phyloP scores from a whole-genome alignment of 2,113 vertebrate genomes.

The Eubucco bourcierii region DNA sequence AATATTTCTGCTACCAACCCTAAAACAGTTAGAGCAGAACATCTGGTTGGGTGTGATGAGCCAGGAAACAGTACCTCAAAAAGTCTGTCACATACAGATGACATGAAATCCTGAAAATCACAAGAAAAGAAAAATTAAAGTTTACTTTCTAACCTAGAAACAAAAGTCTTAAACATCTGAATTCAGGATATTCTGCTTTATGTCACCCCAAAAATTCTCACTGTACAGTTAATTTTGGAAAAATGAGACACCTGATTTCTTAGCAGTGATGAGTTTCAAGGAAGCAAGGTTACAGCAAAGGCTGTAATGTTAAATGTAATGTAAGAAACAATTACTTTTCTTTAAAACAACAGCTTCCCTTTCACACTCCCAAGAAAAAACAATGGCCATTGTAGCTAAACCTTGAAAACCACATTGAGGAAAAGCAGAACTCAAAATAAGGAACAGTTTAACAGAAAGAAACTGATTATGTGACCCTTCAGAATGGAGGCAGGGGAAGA shows the following conservation, averaged over 20 bases:
- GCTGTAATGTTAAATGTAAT: neutral
- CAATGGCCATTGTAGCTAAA: neutral
- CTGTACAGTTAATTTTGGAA: neutral
- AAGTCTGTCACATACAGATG: conserved; percentile 83
- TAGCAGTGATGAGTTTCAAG: neutral
- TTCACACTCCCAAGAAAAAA: neutral
- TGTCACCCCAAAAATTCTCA: neutral
- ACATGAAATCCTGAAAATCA: conserved; percentile 84
- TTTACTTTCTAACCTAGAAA: neutral
- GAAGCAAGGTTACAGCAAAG: neutral
- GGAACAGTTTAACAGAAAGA: neutral
- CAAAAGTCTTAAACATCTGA: neutral
- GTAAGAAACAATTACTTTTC: neutral
- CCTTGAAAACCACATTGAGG: neutral
- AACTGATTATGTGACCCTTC: neutral
- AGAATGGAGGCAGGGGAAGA: neutral
- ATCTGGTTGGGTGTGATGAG: conserved; percentile 89
- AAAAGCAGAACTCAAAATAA: neutral
- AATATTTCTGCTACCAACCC: conserved; percentile 85
- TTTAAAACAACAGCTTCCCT: neutral
- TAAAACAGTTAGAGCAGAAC: conserved; percentile 88
- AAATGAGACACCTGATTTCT: neutral
- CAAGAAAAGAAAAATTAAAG: neutral
- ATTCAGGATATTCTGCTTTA: neutral
- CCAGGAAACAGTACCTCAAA: conserved; percentile 88